Evolutionary conservation across 2,888 invertebrate species (phyloP), one percentile per base, ranked within the genome.

Genomic region (Eupithecia dodoneata): DNA sequence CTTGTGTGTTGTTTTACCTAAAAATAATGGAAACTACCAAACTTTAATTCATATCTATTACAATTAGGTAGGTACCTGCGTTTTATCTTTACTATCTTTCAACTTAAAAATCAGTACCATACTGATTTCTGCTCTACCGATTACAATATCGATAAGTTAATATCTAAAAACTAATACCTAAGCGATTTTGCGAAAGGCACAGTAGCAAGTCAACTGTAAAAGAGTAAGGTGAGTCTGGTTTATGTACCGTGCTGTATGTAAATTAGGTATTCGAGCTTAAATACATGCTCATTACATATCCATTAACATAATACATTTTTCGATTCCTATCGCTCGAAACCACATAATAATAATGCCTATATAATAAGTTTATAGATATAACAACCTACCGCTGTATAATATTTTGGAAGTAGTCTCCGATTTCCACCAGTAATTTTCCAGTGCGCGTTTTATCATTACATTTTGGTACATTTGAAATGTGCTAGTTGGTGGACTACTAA

Each of bases 171-270:
- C 55, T 59, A 76, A 77, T 47, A 30, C 30, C 30, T 30, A 55
- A 73, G 72, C 79, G 74, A 79, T 78, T 76, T 74, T 41, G 73
- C 67, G 74, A 18, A 76, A 55, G 81, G 81, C 81, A 78, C 85
- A 83, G 80, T 77, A 76, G 78, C 76, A 80, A 72, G 77, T 76
- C 76, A 75, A 79, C 80, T 71, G 82, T 80, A 76, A 83, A 84
- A 80, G 81, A 72, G 74, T 55, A 76, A 87, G 85, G 87, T 87
- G 70, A 83, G 85, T 69, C 30, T 52, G 1, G 47, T 12, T n/a
- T n/a, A 7, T 4, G 7, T 59, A 59, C 18, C 18, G 52, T 52
- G 7, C n/a, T 5, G 52, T n/a, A 13, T 10, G 63, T 63, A 63
- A 59, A 63, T 30, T 59, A 63, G 3, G 2, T 3, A 18, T 59